These are phyloP conservation scores for Caretta caretta DNA, from an alignment of 2,113 vertebrate species.

Conservation along the genomic window DNA sequence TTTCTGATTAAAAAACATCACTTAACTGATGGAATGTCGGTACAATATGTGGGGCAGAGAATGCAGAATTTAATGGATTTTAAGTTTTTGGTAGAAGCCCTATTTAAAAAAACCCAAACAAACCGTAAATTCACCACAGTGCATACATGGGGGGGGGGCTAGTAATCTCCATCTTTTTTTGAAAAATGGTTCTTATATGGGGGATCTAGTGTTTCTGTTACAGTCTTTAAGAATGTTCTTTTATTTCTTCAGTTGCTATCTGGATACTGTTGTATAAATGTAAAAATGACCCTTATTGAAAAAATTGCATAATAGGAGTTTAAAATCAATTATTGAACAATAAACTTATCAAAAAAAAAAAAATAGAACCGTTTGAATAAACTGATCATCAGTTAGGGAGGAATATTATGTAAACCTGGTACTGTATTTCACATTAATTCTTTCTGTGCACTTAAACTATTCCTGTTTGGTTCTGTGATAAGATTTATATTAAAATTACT, in stretches of 20 bases:
- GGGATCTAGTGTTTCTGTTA: rapidly evolving
- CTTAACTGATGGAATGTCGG: background rate
- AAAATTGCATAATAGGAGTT: background rate
- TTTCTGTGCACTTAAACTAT: background rate
- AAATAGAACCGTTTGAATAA: background rate
- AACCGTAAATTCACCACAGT: background rate
- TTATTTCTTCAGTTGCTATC: background rate
- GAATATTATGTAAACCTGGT: background rate
- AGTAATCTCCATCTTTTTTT: background rate
- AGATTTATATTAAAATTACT: background rate
- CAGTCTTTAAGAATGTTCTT: background rate
- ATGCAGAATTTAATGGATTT: background rate
- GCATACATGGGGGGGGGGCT: too few relatives aligned
- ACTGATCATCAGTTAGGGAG: background rate
- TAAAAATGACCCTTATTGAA: background rate
- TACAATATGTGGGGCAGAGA: background rate
- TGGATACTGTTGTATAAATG: background rate
- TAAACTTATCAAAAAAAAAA: background rate
- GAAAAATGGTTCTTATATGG: background rate
- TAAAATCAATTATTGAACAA: background rate
- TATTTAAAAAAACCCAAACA: too few relatives aligned
- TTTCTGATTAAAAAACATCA: background rate
- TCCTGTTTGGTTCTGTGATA: background rate
- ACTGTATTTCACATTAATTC: background rate
- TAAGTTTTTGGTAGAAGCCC: background rate